Conservation (phyloP, 2,888 invertebrate genomes). For the Philereme vetulata region DNA sequence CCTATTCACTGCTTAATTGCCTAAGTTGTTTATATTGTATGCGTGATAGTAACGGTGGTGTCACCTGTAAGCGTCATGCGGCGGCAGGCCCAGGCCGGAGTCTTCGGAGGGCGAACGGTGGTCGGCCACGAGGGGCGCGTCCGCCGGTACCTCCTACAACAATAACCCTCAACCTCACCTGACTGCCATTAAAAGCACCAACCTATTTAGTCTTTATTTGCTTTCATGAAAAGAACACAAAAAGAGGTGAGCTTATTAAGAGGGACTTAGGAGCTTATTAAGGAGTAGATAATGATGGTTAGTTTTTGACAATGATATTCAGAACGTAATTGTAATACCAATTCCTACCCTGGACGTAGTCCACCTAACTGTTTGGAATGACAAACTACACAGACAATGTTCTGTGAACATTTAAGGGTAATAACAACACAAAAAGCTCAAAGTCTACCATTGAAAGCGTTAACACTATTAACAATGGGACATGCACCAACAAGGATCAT, state of each 20-base stretch:
- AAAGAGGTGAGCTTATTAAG: slow-evolving; percentile 6
- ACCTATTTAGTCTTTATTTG: slow-evolving; percentile 17
- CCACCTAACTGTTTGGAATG: slow-evolving; percentile 24
- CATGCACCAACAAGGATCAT: slow-evolving; percentile 44
- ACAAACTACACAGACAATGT: slow-evolving; percentile 33
- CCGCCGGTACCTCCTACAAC: slow-evolving; percentile 82
- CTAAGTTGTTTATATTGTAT: slow-evolving; percentile 21
- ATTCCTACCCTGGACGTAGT: slow-evolving; percentile 14
- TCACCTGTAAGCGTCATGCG: slow-evolving; percentile 89
- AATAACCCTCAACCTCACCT: slow-evolving; percentile 83
- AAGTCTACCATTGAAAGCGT: slow-evolving; percentile 62
- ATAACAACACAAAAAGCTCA: slow-evolving; percentile 48
- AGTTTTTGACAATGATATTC: slow-evolving; percentile 3
- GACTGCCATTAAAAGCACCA: slow-evolving; percentile 43
- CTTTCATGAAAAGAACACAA: slow-evolving; percentile 10
- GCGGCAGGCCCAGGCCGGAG: slow-evolving; percentile 95
- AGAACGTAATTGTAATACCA: slow-evolving; percentile 11
- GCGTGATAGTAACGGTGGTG: slow-evolving; percentile 51
- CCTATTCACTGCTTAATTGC: slow-evolving; percentile 5
- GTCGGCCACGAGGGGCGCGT: slow-evolving; percentile 86
- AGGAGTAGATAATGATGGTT: neutral
- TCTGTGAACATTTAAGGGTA: slow-evolving; percentile 29
- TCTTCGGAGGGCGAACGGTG: slow-evolving; percentile 96
- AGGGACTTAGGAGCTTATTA: neutral
- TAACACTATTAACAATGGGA: slow-evolving; percentile 57